Evolutionary conservation across 2,888 invertebrate species (phyloP).

Genomic region (Perithous albicinctus): DNA sequence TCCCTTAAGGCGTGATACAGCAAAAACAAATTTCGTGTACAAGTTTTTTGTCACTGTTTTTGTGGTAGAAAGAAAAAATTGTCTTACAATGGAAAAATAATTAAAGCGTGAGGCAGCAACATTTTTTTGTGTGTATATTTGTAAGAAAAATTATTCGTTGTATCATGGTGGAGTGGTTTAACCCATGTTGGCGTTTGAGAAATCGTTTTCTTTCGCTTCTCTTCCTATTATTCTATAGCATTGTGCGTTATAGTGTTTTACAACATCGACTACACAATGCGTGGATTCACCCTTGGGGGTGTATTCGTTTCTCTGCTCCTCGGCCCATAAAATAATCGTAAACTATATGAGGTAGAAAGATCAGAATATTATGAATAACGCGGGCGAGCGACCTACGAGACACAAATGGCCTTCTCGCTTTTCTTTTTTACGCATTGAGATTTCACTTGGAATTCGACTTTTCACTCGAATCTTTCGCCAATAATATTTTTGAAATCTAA

Average conservation of each 20-base stretch:
- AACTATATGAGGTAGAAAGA: constrained; percentile 83
- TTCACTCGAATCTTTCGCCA: neutral
- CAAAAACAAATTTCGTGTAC: too few relatives aligned
- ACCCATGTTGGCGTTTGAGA: constrained; percentile 36
- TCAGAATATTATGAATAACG: constrained; percentile 76
- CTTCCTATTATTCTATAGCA: constrained; percentile 23
- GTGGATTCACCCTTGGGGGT: neutral
- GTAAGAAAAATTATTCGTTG: constrained; percentile 62
- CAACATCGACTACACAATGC: constrained; percentile 24
- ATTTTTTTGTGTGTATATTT: neutral
- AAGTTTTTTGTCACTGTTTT: neutral
- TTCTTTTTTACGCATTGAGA: neutral
- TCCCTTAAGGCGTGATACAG: too few relatives aligned
- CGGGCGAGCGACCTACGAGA: constrained; percentile 40
- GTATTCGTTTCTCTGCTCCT: constrained; percentile 18
- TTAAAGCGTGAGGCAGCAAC: constrained; percentile 17
- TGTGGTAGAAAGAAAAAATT: neutral
- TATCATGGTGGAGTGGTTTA: constrained; percentile 33
- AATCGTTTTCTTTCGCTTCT: constrained; percentile 52
- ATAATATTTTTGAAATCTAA: neutral
- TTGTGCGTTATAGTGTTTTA: constrained; percentile 31
- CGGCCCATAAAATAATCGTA: constrained; percentile 75
- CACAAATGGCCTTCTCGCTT: constrained; percentile 24
- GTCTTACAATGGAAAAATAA: neutral
- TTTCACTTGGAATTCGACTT: neutral